Evolutionary conservation across 2,797 vertebrate species (phyloP), one percentile per base, ranked within the genome.

Genomic region (Sebastes cheni): DNA sequence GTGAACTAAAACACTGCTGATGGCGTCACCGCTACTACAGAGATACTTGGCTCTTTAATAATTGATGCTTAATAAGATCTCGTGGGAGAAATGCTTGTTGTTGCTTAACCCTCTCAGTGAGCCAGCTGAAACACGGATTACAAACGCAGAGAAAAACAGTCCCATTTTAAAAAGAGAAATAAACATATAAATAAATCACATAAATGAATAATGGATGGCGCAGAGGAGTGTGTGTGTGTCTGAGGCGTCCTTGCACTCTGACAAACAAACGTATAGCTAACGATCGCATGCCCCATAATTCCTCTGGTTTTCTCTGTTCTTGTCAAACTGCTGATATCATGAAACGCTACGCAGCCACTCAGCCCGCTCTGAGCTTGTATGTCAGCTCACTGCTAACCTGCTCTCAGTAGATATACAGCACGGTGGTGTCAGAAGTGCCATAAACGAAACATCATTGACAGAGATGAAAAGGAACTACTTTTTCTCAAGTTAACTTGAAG

Each of bases 181-280:
- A 92, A 92, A 92, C 86, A 92, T 79, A 92, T 88, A 81, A 93
- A 95, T 89, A 82, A 92, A 91, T 89, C 70, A 90, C 64, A 81
- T 1, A 58, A 70, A 90, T 93, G 62, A 94, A 92, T 93, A 89
- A 94, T 92, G 77, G 72, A 93, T 91, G 74, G 52, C 52, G 62
- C 11, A 29, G 22, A 79, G 70, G 67, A 58, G 34, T 55, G 67
- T 55, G 32, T 46, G 59, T 67, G 11, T 61, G 65, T 62, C 1
- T 14, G 5, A 29, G n/a, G 25, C 30, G 30, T 73, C 59, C 50
- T 77, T 67, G 54, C 72, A 75, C 72, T 61, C 34, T 87, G 75
- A 85, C 75, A 86, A 84, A 88, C 68, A 86, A 65, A 69, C 50
- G 20, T 60, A 77, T 77, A 75, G 75, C 83, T 85, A 88, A 86